Conservation (phyloP, 2,888 invertebrate species). For the Cantharis nigra region DNA sequence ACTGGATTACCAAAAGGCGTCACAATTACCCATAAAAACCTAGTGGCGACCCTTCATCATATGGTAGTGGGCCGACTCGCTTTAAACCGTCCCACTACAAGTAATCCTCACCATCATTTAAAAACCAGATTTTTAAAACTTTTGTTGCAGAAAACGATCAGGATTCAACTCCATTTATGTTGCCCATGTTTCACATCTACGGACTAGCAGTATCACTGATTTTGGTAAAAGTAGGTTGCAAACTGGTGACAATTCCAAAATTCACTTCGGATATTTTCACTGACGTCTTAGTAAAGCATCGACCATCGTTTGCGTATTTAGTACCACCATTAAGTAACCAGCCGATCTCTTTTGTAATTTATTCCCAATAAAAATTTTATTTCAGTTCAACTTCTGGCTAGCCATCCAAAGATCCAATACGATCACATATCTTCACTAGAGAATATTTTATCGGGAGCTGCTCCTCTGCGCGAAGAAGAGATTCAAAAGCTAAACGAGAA, state of each 20-base stretch:
- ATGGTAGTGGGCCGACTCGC: background rate
- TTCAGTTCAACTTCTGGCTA: constrained; percentile 8
- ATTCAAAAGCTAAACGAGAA: constrained; percentile 45
- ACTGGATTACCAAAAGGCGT: constrained; percentile 79
- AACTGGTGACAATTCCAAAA: constrained; percentile 70
- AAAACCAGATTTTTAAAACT: background rate
- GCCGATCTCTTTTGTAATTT: background rate
- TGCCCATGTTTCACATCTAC: constrained; percentile 86
- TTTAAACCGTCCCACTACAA: background rate
- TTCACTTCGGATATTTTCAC: constrained; percentile 75
- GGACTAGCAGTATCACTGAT: constrained; percentile 67
- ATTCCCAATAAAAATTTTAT: background rate
- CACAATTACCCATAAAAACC: constrained; percentile 64
- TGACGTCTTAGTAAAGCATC: constrained; percentile 66
- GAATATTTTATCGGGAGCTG: constrained; percentile 58
- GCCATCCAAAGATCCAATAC: constrained; percentile 51
- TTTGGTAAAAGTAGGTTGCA: constrained; percentile 58
- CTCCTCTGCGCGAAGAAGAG: constrained; percentile 52
- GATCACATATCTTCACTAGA: constrained; percentile 55
- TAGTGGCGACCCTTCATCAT: constrained; percentile 52
- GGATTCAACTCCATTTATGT: constrained; percentile 69
- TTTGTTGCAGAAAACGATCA: constrained; percentile 52
- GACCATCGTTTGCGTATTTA: constrained; percentile 67
- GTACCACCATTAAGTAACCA: constrained; percentile 79
- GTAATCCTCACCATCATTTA: background rate